A percentile compares a stretch with the other conserved stretches of the same genome.
These are phyloP conservation scores for Characodon lateralis DNA, from an alignment of 2,797 vertebrate species.

Conservation along the genomic window DNA sequence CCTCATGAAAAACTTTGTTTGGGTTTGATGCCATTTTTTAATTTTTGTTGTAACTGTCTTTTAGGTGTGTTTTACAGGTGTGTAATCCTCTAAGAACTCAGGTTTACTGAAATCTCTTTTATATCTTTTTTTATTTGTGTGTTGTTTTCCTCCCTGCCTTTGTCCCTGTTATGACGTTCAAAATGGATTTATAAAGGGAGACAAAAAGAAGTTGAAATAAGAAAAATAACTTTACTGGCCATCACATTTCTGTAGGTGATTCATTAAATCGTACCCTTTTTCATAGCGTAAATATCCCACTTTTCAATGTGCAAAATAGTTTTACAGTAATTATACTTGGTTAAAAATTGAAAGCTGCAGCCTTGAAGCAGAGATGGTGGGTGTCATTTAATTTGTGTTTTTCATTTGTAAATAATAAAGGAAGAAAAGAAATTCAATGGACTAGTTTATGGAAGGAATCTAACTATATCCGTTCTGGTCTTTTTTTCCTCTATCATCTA, in stretches of 20 bases:
- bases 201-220: background rate
- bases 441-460: background rate
- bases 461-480: background rate
- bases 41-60: slow-evolving; percentile 31
- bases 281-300: background rate
- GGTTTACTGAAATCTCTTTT: background rate
- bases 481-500: background rate
- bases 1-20: slow-evolving; percentile 45
- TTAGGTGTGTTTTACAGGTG: slow-evolving; percentile 5
- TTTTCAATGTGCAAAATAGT: background rate
- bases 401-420: background rate
- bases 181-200: background rate
- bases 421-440: background rate
- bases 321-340: background rate
- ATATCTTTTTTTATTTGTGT: background rate
- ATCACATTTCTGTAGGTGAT: background rate
- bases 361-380: background rate
- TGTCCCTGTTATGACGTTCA: background rate
- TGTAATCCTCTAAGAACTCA: background rate
- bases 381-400: background rate
- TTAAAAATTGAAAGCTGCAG: background rate
- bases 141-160: background rate
- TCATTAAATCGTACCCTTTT: background rate
- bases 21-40: slow-evolving; percentile 18
- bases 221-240: background rate